phyloP scores from a whole-genome alignment of 2,888 invertebrate genomes.

The Meiosimyza decipiens region DNA sequence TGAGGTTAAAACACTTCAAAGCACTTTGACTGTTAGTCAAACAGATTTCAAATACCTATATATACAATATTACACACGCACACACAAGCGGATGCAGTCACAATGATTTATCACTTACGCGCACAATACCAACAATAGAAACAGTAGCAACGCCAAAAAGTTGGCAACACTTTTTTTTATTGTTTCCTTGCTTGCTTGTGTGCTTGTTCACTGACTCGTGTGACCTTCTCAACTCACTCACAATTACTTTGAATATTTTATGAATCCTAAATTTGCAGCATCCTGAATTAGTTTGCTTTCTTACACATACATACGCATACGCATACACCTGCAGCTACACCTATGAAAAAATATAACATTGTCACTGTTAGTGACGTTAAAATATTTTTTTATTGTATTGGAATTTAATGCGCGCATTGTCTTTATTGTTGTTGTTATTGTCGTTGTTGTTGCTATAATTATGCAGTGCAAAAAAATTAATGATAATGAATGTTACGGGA shows the following conservation, averaged over 20 bases:
- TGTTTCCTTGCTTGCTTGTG: background rate
- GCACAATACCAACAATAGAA: background rate
- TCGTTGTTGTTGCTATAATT: background rate
- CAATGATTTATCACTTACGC: background rate
- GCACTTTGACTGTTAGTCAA: background rate
- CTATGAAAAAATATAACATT: too few relatives aligned
- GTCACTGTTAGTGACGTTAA: too few relatives aligned
- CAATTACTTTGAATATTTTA: background rate
- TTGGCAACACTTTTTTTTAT: background rate
- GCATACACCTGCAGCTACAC: too few relatives aligned
- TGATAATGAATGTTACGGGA: too few relatives aligned
- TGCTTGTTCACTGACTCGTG: background rate
- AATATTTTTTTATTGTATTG: too few relatives aligned
- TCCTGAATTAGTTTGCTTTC: conserved; percentile 26
- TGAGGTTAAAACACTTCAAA: conserved; percentile 1
- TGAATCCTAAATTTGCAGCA: conserved; percentile 14
- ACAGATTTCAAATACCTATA: background rate
- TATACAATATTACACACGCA: background rate
- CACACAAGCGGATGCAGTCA: conserved; percentile 2
- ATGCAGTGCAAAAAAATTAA: background rate
- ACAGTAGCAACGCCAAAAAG: background rate
- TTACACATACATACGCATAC: background rate
- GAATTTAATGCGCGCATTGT: background rate
- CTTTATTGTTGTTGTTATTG: background rate
- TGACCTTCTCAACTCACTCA: background rate